Percentiles rank a stretch among this genome's conserved stretches.
phyloP scores from a whole-genome alignment of 2,797 vertebrate species.

The Neopelma chrysocephalum region DNA sequence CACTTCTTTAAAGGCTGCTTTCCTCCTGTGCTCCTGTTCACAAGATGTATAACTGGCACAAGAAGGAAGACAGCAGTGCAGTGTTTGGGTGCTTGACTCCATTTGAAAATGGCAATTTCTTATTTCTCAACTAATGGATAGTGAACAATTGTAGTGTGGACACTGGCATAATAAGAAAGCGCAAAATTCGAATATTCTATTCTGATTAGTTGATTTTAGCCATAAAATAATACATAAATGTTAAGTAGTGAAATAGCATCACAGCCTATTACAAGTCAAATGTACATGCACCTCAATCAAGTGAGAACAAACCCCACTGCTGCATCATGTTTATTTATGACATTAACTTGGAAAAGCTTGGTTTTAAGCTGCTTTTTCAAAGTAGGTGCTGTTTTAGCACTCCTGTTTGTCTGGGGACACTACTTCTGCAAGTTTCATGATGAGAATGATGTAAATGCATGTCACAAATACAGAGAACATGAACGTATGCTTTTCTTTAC shows the following conservation, averaged over 20 bases:
- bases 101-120: background rate
- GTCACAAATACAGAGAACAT: background rate
- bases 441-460: background rate
- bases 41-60: background rate
- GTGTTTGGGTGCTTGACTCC: background rate
- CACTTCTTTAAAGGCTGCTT: background rate
- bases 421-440: background rate
- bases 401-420: background rate
- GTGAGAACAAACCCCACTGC: background rate
- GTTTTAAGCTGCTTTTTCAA: background rate
- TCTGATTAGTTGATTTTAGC: background rate
- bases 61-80: background rate
- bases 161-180: background rate
- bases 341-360: background rate
- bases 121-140: background rate
- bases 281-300: background rate
- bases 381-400: background rate
- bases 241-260: background rate
- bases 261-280: background rate
- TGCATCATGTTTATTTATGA: background rate
- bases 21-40: background rate
- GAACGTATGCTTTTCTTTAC: fast-evolving
- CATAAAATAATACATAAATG: background rate
- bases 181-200: background rate
- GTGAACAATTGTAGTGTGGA: background rate